phyloP scores from a whole-genome alignment of 2,888 invertebrate species.

The Malachius bipustulatus region DNA sequence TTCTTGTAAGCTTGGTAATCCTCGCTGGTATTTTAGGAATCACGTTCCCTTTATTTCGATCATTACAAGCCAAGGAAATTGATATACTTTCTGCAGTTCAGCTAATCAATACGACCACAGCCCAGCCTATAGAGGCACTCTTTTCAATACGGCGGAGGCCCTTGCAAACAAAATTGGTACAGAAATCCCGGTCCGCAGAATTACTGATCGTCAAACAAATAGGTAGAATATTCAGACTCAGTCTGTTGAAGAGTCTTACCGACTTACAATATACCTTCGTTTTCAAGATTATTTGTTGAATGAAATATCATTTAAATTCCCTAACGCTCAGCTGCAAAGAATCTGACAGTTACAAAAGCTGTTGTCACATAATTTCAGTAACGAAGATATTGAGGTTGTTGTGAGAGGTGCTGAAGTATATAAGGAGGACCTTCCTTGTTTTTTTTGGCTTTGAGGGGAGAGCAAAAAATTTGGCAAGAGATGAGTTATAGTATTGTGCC shows the following conservation, averaged over 20 bases:
- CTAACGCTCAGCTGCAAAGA: neutral
- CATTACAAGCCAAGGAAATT: conserved; percentile 4
- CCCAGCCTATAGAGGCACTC: conserved; percentile 4
- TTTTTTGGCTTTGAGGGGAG: conserved; percentile 2
- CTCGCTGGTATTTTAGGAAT: conserved; percentile 6
- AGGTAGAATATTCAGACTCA: conserved; percentile 4
- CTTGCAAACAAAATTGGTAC: conserved; percentile 3
- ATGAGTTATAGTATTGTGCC: neutral
- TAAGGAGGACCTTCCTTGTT: conserved; percentile 2
- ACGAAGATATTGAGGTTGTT: conserved; percentile 5
- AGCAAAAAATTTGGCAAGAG: neutral
- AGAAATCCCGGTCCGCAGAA: conserved; percentile 1
- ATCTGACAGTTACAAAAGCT: conserved; percentile 5
- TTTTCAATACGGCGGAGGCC: conserved; percentile 4
- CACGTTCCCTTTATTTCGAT: neutral
- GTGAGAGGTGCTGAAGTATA: neutral
- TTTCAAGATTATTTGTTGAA: conserved; percentile 4
- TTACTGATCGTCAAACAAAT: conserved; percentile 3
- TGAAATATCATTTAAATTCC: conserved; percentile 5
- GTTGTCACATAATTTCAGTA: conserved; percentile 5
- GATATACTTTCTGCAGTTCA: conserved; percentile 7
- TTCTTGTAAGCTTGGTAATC: conserved; percentile 5
- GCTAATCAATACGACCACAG: conserved; percentile 1
- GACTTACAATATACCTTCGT: conserved; percentile 4
- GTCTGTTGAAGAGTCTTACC: conserved; percentile 7